Conservation (phyloP, 2,113 vertebrate genomes). For the Pteruthius melanotis region DNA sequence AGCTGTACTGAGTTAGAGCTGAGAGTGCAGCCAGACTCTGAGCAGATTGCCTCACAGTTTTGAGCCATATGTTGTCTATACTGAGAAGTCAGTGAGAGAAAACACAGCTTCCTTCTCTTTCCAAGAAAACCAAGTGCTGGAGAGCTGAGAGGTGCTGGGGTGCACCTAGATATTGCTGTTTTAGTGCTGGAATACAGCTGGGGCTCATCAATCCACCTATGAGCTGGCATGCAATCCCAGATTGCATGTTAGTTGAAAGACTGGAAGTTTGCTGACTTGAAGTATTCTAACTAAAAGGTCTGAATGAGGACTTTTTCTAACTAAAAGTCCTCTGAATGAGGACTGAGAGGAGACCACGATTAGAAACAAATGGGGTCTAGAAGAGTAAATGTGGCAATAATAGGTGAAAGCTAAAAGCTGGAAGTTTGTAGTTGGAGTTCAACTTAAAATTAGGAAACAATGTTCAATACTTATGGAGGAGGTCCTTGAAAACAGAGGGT, state of each 20-base stretch:
- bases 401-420: neutral
- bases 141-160: neutral
- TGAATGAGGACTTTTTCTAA: neutral
- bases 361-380: neutral
- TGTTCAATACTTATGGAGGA: neutral
- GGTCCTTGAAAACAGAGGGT: neutral
- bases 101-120: conserved; percentile 35
- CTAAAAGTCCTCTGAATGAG: neutral
- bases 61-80: conserved; percentile 57
- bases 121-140: conserved; percentile 11
- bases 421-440: neutral
- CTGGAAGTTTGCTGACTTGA: neutral
- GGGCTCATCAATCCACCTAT: rapidly evolving
- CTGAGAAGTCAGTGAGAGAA: conserved; percentile 18
- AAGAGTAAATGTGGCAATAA: neutral
- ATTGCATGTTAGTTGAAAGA: neutral
- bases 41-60: conserved; percentile 56
- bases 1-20: neutral
- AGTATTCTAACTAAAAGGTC: neutral
- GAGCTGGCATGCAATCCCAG: neutral
- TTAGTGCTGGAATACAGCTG: neutral
- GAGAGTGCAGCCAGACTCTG: conserved; percentile 8
- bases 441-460: neutral
- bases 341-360: neutral
- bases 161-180: neutral